Percentiles rank a stretch among this genome's conserved stretches.
These are phyloP conservation scores for Stenodera caucasica DNA, from an alignment of 2,888 invertebrate genomes.

Conservation along the genomic window DNA sequence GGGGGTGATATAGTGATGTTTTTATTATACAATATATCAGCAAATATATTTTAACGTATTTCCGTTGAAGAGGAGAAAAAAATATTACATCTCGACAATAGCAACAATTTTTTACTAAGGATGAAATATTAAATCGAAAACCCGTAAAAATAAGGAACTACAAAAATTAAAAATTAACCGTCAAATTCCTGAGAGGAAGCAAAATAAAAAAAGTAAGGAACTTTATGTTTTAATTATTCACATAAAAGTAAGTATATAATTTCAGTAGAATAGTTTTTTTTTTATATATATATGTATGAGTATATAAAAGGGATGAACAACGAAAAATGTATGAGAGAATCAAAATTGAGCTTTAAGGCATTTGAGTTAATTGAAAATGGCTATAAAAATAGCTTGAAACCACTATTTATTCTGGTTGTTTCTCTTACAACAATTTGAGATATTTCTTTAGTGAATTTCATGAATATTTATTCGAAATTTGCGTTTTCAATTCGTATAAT, in stretches of 20 bases:
- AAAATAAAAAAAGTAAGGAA: neutral
- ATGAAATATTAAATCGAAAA: too few relatives aligned
- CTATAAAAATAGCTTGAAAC: too few relatives aligned
- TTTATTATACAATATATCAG: neutral
- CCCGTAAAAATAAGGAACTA: neutral
- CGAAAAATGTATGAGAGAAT: neutral
- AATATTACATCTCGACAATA: neutral
- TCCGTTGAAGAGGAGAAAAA: neutral
- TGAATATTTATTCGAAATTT: constrained; percentile 25
- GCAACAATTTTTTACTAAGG: neutral
- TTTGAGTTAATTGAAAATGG: neutral
- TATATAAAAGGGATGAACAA: neutral
- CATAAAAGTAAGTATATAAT: neutral
- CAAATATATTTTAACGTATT: neutral
- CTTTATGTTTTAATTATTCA: neutral
- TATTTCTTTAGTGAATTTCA: constrained; percentile 7
- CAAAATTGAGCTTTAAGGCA: neutral
- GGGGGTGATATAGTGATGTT: neutral
- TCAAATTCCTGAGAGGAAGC: too few relatives aligned
- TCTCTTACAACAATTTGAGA: neutral
- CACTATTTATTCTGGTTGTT: too few relatives aligned
- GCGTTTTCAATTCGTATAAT: constrained; percentile 23
- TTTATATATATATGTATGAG: neutral
- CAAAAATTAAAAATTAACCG: neutral
- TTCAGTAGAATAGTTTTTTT: neutral